Evolutionary conservation across 1,140 invertebrate species (phyloP).

Genomic region (Bombus confusus): DNA sequence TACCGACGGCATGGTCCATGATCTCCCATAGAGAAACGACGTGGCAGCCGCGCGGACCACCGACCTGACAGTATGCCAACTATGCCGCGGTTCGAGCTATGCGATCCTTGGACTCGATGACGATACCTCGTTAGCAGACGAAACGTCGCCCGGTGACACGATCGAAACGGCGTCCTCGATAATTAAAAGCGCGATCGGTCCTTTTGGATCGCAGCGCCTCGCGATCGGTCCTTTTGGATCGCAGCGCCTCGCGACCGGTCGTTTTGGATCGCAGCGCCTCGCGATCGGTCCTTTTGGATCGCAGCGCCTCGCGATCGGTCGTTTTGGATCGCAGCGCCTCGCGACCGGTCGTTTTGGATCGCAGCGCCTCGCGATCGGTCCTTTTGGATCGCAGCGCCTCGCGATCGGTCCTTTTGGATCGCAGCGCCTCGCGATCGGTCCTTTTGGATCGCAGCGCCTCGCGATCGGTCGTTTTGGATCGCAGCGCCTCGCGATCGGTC

Average conservation of each 20-base stretch:
- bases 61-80: constrained; percentile 67
- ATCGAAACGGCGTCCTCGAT: constrained; percentile 28
- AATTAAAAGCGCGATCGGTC: constrained; percentile 61
- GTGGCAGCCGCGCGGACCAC: constrained; percentile 57
- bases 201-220: background rate
- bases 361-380: too few species aligned
- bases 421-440: too few species aligned
- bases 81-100: constrained; percentile 42
- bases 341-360: background rate
- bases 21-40: constrained; percentile 49
- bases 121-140: constrained; percentile 65
- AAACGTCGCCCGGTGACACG: background rate
- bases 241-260: too few species aligned
- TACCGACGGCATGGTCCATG: constrained; percentile 53
- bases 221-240: too few species aligned
- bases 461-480: constrained; percentile 6
- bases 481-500: background rate
- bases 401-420: too few species aligned
- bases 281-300: too few species aligned
- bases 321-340: background rate
- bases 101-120: constrained; percentile 34
- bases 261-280: too few species aligned
- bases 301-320: constrained; percentile 24
- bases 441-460: too few species aligned
- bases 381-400: too few species aligned